These are phyloP conservation scores for Halcyon smyrnensis DNA, from an alignment of 2,797 vertebrate genomes.

Conservation along the genomic window DNA sequence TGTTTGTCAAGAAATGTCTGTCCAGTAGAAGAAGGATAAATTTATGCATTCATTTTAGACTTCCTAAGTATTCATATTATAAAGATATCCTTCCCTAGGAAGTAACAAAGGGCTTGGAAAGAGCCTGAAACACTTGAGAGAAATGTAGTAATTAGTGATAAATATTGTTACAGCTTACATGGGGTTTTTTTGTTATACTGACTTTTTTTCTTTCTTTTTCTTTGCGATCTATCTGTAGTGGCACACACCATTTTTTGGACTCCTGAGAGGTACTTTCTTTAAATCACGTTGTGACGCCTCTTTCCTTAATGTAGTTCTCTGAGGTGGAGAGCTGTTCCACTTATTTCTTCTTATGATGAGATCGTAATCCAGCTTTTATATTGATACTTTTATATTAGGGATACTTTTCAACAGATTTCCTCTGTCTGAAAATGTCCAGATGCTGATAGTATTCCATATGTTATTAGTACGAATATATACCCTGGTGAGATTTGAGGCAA, in stretches of 20 bases:
- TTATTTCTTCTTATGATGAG: not conserved
- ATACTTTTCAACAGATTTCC: not conserved
- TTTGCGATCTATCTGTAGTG: not conserved
- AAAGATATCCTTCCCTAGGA: not conserved
- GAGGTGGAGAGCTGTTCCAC: not conserved
- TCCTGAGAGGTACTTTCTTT: not conserved
- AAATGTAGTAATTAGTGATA: not conserved
- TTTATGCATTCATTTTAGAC: not conserved
- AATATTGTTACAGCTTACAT: not conserved
- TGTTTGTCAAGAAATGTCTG: not conserved
- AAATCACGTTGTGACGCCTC: not conserved
- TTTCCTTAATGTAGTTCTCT: not conserved
- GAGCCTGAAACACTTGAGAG: not conserved
- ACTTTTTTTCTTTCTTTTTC: not conserved
- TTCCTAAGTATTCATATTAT: not conserved
- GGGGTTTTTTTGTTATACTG: fast-evolving
- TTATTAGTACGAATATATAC: not conserved
- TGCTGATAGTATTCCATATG: not conserved
- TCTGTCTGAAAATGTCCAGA: not conserved
- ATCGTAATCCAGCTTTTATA: not conserved
- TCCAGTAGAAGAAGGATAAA: not conserved
- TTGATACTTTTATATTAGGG: not conserved
- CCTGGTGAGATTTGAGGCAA: not conserved
- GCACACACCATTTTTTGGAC: not conserved
- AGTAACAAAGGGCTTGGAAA: not conserved